Conservation (phyloP, 2,888 invertebrate genomes). For the Julus scanicus region DNA sequence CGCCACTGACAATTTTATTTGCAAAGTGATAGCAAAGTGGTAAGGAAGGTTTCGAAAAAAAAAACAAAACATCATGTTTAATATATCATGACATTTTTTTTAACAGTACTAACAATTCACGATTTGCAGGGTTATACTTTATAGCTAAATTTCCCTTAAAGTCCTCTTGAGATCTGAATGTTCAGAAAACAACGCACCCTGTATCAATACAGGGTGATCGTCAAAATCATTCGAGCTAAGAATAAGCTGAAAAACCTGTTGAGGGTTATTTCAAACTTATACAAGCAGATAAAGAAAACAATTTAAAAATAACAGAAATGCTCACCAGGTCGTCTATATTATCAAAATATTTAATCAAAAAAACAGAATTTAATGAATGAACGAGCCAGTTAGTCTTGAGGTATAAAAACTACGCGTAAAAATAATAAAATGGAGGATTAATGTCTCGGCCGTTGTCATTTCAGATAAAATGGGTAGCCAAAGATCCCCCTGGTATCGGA, state of each 20-base stretch:
- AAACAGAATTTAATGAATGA: slow-evolving; percentile 11
- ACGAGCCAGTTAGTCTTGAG: not conserved
- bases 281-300: not conserved
- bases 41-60: not conserved
- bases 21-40: not conserved
- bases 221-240: too few species aligned
- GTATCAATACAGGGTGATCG: not conserved
- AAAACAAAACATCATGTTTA: not conserved
- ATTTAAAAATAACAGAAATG: slow-evolving; percentile 13
- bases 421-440: not conserved
- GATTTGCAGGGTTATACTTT: too few species aligned
- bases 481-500: not conserved
- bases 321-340: not conserved
- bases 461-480: not conserved
- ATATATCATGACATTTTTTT: not conserved
- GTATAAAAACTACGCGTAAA: not conserved
- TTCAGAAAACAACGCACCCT: not conserved
- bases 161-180: too few species aligned
- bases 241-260: not conserved
- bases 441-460: slow-evolving; percentile 1
- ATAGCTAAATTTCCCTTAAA: too few species aligned
- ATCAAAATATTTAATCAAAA: slow-evolving; percentile 29
- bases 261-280: not conserved
- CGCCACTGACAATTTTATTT: not conserved
- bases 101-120: too few species aligned